Percentiles rank a stretch among this genome's conserved stretches.
Evolutionary conservation across 2,888 invertebrate genomes (phyloP).

Genomic region (Oegoconia quadripuncta): DNA sequence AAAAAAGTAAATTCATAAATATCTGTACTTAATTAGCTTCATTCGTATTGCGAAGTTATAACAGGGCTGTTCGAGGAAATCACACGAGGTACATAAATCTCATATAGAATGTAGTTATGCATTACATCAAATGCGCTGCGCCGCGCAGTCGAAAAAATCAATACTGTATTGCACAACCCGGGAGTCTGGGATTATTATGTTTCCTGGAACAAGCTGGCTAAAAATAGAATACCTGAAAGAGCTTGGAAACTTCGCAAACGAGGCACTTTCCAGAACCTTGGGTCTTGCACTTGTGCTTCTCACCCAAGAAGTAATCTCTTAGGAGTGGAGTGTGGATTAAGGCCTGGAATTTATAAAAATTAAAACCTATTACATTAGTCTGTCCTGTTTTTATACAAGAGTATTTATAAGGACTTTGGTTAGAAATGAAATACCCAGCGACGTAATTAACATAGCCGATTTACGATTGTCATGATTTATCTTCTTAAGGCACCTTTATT

Average conservation of each 20-base stretch:
- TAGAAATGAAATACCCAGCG: neutral
- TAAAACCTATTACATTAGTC: neutral
- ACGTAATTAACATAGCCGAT: neutral
- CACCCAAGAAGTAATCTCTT: conserved; percentile 96
- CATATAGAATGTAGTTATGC: conserved; percentile 1
- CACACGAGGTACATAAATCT: neutral
- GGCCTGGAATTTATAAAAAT: conserved; percentile 74
- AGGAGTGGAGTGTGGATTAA: conserved; percentile 96
- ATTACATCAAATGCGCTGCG: neutral
- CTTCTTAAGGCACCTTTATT: too few species aligned
- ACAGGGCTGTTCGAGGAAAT: too few species aligned
- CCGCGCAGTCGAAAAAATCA: neutral
- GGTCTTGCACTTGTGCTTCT: conserved; percentile 91
- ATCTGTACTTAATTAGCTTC: too few species aligned
- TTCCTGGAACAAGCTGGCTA: neutral
- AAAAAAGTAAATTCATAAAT: too few species aligned
- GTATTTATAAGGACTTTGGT: neutral
- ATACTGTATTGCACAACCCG: conserved; percentile 1
- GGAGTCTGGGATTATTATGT: neutral
- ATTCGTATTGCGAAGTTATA: too few species aligned
- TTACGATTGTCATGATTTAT: too few species aligned
- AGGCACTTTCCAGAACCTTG: conserved; percentile 89
- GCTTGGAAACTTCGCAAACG: conserved; percentile 95
- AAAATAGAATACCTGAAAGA: conserved; percentile 98
- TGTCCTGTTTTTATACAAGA: too few species aligned